A percentile compares a stretch with the other conserved stretches of the same genome.
phyloP scores from a whole-genome alignment of 2,888 invertebrate genomes.

The Cylindroiulus punctatus region DNA sequence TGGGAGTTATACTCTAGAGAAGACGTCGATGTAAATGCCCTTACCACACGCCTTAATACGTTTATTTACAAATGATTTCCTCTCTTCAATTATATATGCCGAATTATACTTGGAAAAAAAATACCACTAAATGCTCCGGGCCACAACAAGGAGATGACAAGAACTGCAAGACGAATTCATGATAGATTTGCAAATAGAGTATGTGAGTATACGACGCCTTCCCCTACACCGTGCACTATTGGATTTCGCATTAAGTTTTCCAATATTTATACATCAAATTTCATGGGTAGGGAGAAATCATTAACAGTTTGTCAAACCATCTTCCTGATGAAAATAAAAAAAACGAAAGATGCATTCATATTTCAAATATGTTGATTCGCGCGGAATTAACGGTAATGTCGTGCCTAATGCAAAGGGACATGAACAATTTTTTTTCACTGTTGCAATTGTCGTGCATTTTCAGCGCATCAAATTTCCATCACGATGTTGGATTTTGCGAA shows the following conservation, averaged over 20 bases:
- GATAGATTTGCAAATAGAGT: neutral
- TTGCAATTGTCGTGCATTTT: neutral
- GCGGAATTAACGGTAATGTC: slow-evolving; percentile 36
- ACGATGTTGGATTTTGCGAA: neutral
- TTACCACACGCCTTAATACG: neutral
- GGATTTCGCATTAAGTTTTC: neutral
- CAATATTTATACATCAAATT: neutral
- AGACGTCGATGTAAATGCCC: neutral
- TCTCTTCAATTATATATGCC: neutral
- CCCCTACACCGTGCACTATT: neutral
- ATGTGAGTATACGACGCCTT: neutral
- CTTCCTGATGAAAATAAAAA: neutral
- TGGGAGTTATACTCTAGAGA: neutral
- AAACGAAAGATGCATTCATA: neutral
- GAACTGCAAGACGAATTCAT: neutral
- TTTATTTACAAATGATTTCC: neutral
- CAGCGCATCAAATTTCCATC: slow-evolving; percentile 29
- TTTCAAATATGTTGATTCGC: slow-evolving; percentile 25
- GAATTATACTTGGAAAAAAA: neutral
- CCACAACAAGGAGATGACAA: neutral
- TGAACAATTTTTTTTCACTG: neutral
- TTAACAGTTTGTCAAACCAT: slow-evolving; percentile 35
- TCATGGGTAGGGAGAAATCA: neutral
- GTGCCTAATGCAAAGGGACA: slow-evolving; percentile 13
- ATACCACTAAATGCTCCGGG: neutral